Percentiles rank a stretch among this genome's conserved stretches.
These are phyloP conservation scores for Enchytraeus crypticus DNA, from an alignment of 2,888 invertebrate species.

Conservation along the genomic window DNA sequence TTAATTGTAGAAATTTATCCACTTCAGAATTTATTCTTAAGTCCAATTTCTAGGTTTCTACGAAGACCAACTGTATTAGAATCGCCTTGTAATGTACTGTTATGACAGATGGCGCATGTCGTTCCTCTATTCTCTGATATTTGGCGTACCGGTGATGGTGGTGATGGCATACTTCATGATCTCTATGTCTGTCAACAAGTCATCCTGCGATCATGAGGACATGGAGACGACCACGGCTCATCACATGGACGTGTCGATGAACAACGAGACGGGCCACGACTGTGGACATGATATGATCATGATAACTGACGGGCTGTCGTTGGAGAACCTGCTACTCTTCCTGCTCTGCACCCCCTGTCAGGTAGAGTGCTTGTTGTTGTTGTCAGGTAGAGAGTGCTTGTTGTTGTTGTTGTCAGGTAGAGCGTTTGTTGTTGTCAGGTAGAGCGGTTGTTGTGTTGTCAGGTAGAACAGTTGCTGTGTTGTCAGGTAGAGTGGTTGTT, in stretches of 20 bases:
- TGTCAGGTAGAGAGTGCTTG: no score
- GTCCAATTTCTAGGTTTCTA: no score
- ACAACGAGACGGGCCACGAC: neutral
- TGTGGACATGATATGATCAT: constrained; percentile 22
- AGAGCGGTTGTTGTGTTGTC: neutral
- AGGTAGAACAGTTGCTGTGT: neutral
- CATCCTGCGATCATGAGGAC: neutral
- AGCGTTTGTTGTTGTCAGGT: no score
- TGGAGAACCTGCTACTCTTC: constrained; percentile 89
- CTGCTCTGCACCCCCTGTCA: constrained; percentile 89
- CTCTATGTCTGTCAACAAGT: constrained; percentile 16
- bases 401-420: no score
- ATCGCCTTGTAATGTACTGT: no score
- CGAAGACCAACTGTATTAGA: no score
- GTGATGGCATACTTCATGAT: constrained; percentile 91
- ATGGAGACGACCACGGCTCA: neutral
- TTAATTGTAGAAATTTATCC: no score
- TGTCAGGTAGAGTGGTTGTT: no score
- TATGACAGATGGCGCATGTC: constrained; percentile 75
- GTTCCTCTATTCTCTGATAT: constrained; percentile 81
- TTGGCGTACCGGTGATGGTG: constrained; percentile 90
- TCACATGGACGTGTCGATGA: neutral
- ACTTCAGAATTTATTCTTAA: no score
- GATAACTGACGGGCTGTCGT: constrained; percentile 77
- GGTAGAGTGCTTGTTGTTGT: constrained; percentile 49